These are phyloP conservation scores for Phocoena phocoena DNA, from an alignment of 2,113 vertebrate species.

Conservation along the genomic window DNA sequence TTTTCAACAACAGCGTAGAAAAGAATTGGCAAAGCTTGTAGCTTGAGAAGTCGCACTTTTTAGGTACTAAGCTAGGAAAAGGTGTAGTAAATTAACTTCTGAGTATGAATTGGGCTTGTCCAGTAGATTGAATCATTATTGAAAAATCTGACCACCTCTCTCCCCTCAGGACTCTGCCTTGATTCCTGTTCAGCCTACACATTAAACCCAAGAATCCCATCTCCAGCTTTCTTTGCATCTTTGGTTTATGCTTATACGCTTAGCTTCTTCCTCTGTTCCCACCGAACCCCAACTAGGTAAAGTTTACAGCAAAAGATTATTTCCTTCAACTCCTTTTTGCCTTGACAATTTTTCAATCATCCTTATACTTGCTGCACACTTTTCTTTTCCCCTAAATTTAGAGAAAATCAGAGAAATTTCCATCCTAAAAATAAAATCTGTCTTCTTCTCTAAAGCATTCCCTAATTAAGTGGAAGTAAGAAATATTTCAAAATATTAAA, in stretches of 20 bases:
- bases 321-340: not conserved
- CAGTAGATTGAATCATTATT: not conserved
- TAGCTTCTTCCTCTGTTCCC: not conserved
- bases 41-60: conserved; percentile 1
- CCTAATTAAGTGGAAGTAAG: not conserved
- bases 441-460: not conserved
- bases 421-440: not conserved
- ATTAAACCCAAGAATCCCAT: not conserved
- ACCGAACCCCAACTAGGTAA: not conserved
- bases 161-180: not conserved
- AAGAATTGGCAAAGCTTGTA: not conserved
- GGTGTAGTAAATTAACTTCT: not conserved
- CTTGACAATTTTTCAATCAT: not conserved
- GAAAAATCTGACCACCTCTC: not conserved
- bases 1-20: not conserved
- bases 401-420: not conserved
- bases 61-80: not conserved
- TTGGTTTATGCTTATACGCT: not conserved
- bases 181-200: not conserved
- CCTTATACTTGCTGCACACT: not conserved
- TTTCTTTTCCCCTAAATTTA: not conserved
- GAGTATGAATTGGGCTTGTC: not conserved
- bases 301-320: not conserved
- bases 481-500: not conserved
- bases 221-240: not conserved